Evolutionary conservation across 1,140 invertebrate species (phyloP).

Genomic region (Telenomus remus): DNA sequence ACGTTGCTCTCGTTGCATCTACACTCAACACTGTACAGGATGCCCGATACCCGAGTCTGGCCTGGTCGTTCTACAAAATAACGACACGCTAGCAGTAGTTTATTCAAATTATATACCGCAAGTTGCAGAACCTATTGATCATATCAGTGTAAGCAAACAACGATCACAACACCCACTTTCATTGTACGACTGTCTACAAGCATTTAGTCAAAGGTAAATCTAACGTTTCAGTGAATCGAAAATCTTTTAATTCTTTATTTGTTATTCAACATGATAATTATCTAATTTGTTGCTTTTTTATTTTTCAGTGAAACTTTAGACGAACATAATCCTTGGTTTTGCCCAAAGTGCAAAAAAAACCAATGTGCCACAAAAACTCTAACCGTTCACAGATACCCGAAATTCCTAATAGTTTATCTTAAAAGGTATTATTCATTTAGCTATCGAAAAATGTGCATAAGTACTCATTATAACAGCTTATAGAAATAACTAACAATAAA

Average conservation of each 20-base stretch:
- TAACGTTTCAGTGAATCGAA: no score
- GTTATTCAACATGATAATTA: neutral
- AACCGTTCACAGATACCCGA: slow-evolving; percentile 82
- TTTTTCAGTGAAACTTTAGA: slow-evolving; percentile 81
- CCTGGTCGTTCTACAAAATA: slow-evolving; percentile 76
- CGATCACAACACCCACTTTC: slow-evolving; percentile 76
- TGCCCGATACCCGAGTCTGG: slow-evolving; percentile 77
- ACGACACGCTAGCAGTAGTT: slow-evolving; percentile 79
- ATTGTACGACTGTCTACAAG: slow-evolving; percentile 81
- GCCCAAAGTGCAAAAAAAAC: slow-evolving; percentile 81
- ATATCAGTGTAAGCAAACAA: slow-evolving; percentile 72
- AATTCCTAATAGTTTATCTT: slow-evolving; percentile 83
- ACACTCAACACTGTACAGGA: slow-evolving; percentile 78
- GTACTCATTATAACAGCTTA: no score
- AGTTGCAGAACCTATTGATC: slow-evolving; percentile 65
- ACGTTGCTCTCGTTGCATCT: slow-evolving; percentile 80
- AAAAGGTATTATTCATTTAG: slow-evolving; percentile 76
- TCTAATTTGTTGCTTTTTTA: no score
- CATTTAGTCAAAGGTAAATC: slow-evolving; percentile 81
- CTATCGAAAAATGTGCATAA: no score
- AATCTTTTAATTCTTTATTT: neutral
- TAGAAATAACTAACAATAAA: neutral
- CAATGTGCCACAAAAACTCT: slow-evolving; percentile 84
- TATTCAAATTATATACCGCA: slow-evolving; percentile 70
- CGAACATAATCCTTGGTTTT: slow-evolving; percentile 84